Evolutionary conservation across 2,797 vertebrate species (phyloP), one percentile per base, ranked within the genome.

Genomic region (Neomorphus geoffroyi): DNA sequence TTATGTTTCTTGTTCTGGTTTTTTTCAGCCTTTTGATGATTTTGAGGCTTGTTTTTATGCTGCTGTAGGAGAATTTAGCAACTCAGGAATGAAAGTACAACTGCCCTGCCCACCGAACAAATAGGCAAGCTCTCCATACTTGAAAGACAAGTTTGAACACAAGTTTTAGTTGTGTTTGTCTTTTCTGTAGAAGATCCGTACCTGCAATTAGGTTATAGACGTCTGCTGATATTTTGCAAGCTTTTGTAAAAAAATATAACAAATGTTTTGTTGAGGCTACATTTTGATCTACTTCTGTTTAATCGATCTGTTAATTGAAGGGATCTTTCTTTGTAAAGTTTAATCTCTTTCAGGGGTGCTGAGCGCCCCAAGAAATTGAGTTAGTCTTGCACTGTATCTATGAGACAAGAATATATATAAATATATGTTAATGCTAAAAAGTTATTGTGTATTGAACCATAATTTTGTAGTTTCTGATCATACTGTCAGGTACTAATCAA

Each of bases 11-110:
- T 71, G 3, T 73, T 75, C 30, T 78, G 18, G 87, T 17, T 70
- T 69, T 88, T 54, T 96, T 95, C 98, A 99, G 99, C 98, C 97
- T 99, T 87, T 62, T 99, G 96, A 99, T 99, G 99, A 98, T 99
- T 90, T 96, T 99, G 93, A 98, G 98, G 72, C 98, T 99, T 73
- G 96, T 99, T 79, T 94, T 99, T 32, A 95, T 97, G 96, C 72
- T 98, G 72, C 65, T 98, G 30, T 98, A 96, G 96, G 66, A 93
- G 79, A 80, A 86, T 7, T 32, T 32, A 92, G 61, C 67, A 86
- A 11, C 57, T 46, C 51, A 53, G 70, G 94, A 93, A 30, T 39
- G 0, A 1, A 86, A 41, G 35, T 54, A 39, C 23, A 50, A 60
- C 22, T 61, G 51, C 69, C 67, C 11, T 30, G 32, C 66, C 37